Evolutionary conservation across 2,888 invertebrate genomes (phyloP).

Genomic region (Pseudanteris insignis): DNA sequence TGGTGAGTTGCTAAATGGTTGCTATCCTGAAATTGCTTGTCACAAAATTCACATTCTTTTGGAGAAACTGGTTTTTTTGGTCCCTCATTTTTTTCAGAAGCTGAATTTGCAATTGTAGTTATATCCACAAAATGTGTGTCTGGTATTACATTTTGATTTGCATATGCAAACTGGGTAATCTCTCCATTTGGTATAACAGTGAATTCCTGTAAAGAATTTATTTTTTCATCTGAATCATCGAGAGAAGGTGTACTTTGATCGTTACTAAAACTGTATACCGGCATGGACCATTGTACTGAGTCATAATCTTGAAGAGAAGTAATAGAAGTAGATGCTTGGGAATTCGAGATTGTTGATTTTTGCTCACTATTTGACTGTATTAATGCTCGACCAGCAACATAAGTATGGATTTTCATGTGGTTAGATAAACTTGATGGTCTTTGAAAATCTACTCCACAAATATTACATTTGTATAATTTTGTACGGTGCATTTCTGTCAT

Average conservation of each 20-base stretch:
- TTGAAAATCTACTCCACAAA: constrained; percentile 67
- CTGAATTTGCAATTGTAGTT: constrained; percentile 50
- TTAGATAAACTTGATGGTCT: constrained; percentile 68
- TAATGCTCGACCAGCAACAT: constrained; percentile 65
- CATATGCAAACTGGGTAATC: constrained; percentile 58
- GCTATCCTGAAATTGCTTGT: constrained; percentile 66
- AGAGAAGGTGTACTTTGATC: constrained; percentile 47
- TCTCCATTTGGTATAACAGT: constrained; percentile 61
- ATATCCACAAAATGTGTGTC: constrained; percentile 56
- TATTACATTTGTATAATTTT: constrained; percentile 63
- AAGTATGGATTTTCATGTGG: constrained; percentile 69
- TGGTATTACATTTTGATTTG: constrained; percentile 49
- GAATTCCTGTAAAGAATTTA: constrained; percentile 58
- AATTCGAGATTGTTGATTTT: constrained; percentile 44
- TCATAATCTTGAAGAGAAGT: constrained; percentile 54
- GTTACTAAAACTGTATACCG: constrained; percentile 52
- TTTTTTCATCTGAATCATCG: constrained; percentile 50
- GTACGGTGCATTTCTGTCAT: constrained; percentile 58
- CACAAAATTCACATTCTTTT: constrained; percentile 67
- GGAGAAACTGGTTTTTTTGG: constrained; percentile 57
- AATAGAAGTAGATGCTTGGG: constrained; percentile 50
- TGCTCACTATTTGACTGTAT: constrained; percentile 48
- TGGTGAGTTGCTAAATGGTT: constrained; percentile 65
- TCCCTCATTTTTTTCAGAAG: constrained; percentile 32
- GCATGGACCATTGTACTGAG: constrained; percentile 56